A percentile compares a stretch with the other conserved stretches of the same genome.
Evolutionary conservation across 2,797 vertebrate species (phyloP).

Genomic region (Novumbra hubbsi): DNA sequence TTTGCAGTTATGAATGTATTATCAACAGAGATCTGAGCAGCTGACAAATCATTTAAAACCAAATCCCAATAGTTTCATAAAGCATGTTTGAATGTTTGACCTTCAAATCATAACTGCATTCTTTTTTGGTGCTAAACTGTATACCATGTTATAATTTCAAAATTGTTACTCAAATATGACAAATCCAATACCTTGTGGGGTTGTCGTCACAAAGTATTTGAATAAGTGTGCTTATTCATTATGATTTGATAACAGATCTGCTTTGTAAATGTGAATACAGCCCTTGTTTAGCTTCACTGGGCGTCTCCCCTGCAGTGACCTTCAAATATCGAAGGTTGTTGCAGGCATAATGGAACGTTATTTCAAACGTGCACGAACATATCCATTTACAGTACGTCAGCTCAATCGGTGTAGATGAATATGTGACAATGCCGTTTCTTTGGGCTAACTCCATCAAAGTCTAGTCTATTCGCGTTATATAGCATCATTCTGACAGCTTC

Average conservation of each 20-base stretch:
- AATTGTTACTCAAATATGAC: neutral
- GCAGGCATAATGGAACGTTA: neutral
- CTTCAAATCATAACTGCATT: constrained; percentile 11
- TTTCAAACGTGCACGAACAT: neutral
- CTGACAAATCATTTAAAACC: constrained; percentile 21
- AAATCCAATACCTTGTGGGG: neutral
- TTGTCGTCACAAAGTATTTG: neutral
- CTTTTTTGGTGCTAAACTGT: neutral
- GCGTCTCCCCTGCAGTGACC: constrained; percentile 3
- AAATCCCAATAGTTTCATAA: constrained; percentile 3
- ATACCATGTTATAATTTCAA: neutral
- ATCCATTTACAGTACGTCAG: neutral
- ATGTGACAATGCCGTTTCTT: constrained; percentile 46
- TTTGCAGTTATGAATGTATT: constrained; percentile 11
- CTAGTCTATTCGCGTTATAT: constrained; percentile 46
- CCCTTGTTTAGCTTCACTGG: neutral
- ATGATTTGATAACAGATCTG: neutral
- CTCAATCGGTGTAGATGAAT: constrained; percentile 28
- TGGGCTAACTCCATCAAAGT: constrained; percentile 58
- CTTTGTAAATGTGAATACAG: neutral
- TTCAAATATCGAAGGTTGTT: constrained; percentile 3
- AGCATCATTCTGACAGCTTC: constrained; percentile 26
- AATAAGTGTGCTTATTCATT: neutral
- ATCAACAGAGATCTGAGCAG: constrained; percentile 23
- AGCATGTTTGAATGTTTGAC: constrained; percentile 9